phyloP scores from a whole-genome alignment of 2,797 vertebrate genomes.

The Capromys pilorides region DNA sequence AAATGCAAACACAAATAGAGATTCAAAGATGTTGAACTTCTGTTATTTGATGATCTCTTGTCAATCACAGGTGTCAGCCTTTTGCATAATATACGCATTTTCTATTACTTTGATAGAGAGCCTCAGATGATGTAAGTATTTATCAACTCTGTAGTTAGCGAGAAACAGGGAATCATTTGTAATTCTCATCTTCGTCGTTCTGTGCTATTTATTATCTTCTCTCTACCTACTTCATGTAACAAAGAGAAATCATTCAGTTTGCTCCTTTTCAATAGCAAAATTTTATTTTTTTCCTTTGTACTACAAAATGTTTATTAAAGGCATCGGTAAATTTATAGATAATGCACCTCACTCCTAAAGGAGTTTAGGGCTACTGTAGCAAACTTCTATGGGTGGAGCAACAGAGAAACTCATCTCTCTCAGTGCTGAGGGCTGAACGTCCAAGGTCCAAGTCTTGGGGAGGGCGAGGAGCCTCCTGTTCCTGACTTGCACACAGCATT shows the following conservation, averaged over 20 bases:
- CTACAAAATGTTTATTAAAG: not conserved
- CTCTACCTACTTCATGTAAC: not conserved
- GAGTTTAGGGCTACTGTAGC: not conserved
- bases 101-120: not conserved
- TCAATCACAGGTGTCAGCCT: not conserved
- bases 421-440: not conserved
- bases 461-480: too few species aligned
- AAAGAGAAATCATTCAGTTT: slow-evolving; percentile 1
- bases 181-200: not conserved
- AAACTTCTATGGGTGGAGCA: not conserved
- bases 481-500: not conserved
- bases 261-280: not conserved
- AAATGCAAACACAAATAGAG: not conserved
- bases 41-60: not conserved
- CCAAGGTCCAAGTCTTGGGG: not conserved
- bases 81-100: not conserved
- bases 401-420: not conserved
- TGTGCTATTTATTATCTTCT: not conserved
- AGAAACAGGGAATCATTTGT: not conserved
- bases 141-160: not conserved
- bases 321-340: not conserved
- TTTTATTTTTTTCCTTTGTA: not conserved
- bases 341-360: not conserved
- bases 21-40: not conserved
- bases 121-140: not conserved